Evolutionary conservation across 2,888 invertebrate genomes (phyloP).

Genomic region (Ichneumon xanthorius): DNA sequence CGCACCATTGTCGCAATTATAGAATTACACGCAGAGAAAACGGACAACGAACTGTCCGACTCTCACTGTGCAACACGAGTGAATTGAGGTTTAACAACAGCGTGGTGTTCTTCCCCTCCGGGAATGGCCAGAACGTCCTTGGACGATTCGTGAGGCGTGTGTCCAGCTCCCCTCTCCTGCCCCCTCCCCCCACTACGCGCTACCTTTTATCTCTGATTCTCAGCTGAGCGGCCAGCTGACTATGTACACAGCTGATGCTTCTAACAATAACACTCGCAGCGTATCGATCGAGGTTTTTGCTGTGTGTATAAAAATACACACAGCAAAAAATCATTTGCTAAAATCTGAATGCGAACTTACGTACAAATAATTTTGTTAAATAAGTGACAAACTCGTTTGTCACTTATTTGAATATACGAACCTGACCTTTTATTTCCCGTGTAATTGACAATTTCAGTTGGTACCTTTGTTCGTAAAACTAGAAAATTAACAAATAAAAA

Average conservation of each 20-base stretch:
- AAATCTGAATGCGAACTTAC: too few relatives aligned
- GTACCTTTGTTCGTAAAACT: too few relatives aligned
- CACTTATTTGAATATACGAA: too few relatives aligned
- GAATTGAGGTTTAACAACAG: slow-evolving; percentile 38
- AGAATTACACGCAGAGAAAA: background rate
- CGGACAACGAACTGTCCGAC: background rate
- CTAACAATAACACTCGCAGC: slow-evolving; percentile 16
- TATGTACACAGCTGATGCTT: slow-evolving; percentile 4
- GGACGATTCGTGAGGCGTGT: slow-evolving; percentile 6
- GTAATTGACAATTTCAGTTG: too few relatives aligned
- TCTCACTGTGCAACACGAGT: background rate
- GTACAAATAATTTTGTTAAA: too few relatives aligned
- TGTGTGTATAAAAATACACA: too few relatives aligned
- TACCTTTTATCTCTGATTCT: background rate
- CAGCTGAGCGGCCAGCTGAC: slow-evolving; percentile 5
- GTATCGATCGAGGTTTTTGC: background rate
- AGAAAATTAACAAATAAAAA: too few relatives aligned
- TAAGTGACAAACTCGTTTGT: too few relatives aligned
- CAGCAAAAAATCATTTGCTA: too few relatives aligned
- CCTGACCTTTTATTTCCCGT: too few relatives aligned
- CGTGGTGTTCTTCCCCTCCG: slow-evolving; percentile 46
- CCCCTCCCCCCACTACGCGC: slow-evolving; percentile 6
- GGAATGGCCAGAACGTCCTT: slow-evolving; percentile 4
- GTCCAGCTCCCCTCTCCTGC: slow-evolving; percentile 35
- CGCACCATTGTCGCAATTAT: slow-evolving; percentile 36